Base-by-base conservation (phyloP, 2,888 invertebrate genomes). In the Camptogramma bilineatum region DNA sequence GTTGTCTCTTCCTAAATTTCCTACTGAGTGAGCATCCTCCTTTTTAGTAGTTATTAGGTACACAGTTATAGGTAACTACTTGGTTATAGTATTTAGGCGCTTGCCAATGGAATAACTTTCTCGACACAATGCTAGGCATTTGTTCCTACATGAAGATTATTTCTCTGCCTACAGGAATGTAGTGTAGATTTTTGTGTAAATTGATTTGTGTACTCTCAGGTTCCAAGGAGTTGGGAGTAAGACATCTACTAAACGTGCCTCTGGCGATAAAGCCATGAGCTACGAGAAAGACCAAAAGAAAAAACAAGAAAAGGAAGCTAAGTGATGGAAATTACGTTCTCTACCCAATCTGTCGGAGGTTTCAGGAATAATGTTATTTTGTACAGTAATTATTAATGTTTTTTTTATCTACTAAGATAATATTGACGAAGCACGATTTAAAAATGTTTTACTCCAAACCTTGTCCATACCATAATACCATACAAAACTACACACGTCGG, bases 211-310 rank as follows among this genome's bases (percentile, higher is more conserved):
- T 39, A 24, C 31, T 80, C 82, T 54, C 77, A 92, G 92, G 79
- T 93, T 91, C 69, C 77, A 90, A 72, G 81, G 81, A 17, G 69
- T 90, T 52, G 75, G 74, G 56, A 83, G 86, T 63, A 89, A 85
- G 74, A 88, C 86, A 10, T 34, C 71, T 39, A 79, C n/a, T 52
- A 87, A 82, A 74, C 85, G 92, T 5, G 51, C 77, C 1, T 63
- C 80, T 18, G 80, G 77, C 3, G 90, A 91, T 71, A 90, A 88
- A 73, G 87, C 90, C 19, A 85, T 87, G 84, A 75, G 71, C 53
- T 82, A 75, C 62, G 68, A 79, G 66, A 82, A 84, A 64, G 68
- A 73, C 39, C 64, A 59, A 21, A 65, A 67, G 19, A 73, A 75
- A 34, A 66, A 64, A 47, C 58, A 73, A 53, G 13, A 39, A 39